phyloP scores from a whole-genome alignment of 2,888 invertebrate species.

The Phortica okadai region DNA sequence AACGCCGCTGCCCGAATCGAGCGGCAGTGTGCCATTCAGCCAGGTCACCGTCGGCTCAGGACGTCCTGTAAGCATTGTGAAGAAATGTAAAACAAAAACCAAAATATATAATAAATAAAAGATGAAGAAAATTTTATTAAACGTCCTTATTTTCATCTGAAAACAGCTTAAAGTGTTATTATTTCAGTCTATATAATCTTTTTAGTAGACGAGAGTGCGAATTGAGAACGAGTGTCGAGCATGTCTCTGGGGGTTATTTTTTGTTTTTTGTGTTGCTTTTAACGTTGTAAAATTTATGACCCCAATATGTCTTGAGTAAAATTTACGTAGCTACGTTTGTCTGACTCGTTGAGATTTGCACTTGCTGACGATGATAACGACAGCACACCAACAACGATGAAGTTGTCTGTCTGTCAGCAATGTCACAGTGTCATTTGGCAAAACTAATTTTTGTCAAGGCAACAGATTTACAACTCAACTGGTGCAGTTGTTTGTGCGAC shows the following conservation, averaged over 20 bases:
- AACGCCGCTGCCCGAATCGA: slow-evolving; percentile 84
- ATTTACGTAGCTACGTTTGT: slow-evolving; percentile 20
- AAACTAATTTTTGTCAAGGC: slow-evolving; percentile 32
- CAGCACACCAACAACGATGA: neutral
- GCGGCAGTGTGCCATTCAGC: slow-evolving; percentile 85
- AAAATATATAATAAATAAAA: slow-evolving; percentile 5
- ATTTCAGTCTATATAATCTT: slow-evolving; percentile 6
- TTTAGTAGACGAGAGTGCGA: neutral
- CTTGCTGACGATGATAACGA: neutral
- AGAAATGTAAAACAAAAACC: neutral
- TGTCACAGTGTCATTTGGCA: slow-evolving; percentile 18
- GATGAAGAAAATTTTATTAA: slow-evolving; percentile 3
- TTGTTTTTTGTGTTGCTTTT: neutral
- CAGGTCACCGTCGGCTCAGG: slow-evolving; percentile 91
- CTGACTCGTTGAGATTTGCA: slow-evolving; percentile 27
- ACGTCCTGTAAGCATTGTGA: slow-evolving; percentile 80
- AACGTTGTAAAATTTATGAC: slow-evolving; percentile 25
- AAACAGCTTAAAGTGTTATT: slow-evolving; percentile 23
- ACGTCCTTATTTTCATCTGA: neutral
- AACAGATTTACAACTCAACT: slow-evolving; percentile 23
- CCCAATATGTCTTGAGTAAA: slow-evolving; percentile 29
- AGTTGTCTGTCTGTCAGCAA: slow-evolving; percentile 2
- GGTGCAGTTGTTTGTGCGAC: neutral
- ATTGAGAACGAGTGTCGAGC: neutral
- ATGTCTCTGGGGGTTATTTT: neutral